Conservation (phyloP, 2,888 invertebrate species). For the Synergus gifuensis region DNA sequence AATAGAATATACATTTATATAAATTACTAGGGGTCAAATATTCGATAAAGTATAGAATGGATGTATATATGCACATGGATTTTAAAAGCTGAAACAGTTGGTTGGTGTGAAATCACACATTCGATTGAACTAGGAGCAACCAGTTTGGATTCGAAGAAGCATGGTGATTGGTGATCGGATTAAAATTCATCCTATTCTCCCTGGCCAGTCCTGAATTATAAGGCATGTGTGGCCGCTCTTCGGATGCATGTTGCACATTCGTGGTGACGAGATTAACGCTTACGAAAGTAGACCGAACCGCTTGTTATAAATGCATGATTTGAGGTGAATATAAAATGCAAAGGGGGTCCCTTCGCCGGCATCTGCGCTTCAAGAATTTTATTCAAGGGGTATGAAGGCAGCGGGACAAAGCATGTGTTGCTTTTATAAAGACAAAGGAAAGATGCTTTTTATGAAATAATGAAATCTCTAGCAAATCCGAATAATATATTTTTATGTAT, state of each 20-base stretch:
- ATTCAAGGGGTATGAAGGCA: constrained; percentile 44
- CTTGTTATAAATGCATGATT: constrained; percentile 73
- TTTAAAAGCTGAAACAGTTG: constrained; percentile 20
- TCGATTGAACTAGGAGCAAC: not conserved
- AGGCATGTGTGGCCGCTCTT: constrained; percentile 27
- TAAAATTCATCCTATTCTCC: constrained; percentile 38
- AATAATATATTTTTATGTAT: not conserved
- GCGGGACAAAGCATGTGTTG: not conserved
- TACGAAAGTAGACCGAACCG: constrained; percentile 68
- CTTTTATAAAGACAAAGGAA: constrained; percentile 8
- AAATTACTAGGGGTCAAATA: not conserved
- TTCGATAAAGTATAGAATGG: not conserved
- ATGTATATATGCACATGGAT: too few relatives aligned
- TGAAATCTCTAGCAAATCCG: not conserved
- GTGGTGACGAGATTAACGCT: constrained; percentile 67
- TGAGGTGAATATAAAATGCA: constrained; percentile 72
- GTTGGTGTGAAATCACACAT: not conserved
- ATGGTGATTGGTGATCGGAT: constrained; percentile 32
- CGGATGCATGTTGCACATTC: constrained; percentile 17
- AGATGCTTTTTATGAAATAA: constrained; percentile 11
- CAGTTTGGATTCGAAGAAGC: constrained; percentile 24
- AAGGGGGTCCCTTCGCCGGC: constrained; percentile 58
- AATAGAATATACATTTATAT: not conserved
- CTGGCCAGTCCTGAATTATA: constrained; percentile 29
- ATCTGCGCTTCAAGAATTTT: constrained; percentile 64